Percentiles rank a stretch among this genome's conserved stretches.
Conservation (phyloP, 1,140 invertebrate species). For the Glossosoma conforme region DNA sequence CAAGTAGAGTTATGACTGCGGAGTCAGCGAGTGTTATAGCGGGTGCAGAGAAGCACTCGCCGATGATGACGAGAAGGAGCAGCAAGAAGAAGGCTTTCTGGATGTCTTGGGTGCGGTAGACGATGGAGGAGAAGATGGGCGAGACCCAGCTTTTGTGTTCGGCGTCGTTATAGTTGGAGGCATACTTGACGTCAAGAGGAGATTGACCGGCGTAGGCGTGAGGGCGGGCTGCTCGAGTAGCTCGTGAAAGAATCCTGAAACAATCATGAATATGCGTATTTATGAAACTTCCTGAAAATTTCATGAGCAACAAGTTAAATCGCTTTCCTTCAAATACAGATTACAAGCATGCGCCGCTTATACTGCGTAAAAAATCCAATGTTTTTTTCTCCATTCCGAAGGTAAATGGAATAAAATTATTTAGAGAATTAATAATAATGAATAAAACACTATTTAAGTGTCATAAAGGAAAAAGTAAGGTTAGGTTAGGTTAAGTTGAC, state of each 20-base stretch:
- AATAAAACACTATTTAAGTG: too few species aligned
- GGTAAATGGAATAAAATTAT: too few species aligned
- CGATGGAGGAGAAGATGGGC: constrained; percentile 89
- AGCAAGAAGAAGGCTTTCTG: constrained; percentile 95
- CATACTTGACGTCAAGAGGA: constrained; percentile 72
- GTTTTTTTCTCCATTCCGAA: too few species aligned
- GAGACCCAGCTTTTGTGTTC: constrained; percentile 76
- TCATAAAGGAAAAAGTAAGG: too few species aligned
- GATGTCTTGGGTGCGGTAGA: constrained; percentile 83
- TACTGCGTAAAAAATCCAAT: too few species aligned
- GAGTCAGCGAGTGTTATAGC: constrained; percentile 96
- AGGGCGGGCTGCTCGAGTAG: constrained; percentile 13
- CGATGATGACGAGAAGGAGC: constrained; percentile 86
- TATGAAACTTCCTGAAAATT: too few species aligned
- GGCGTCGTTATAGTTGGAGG: constrained; percentile 75
- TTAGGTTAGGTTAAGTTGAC: neutral
- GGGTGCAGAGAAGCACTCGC: constrained; percentile 96
- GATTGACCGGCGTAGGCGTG: constrained; percentile 26
- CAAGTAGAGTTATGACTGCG: constrained; percentile 85
- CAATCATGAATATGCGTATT: too few species aligned
- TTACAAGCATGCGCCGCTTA: too few species aligned
- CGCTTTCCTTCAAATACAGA: too few species aligned
- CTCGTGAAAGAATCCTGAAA: constrained; percentile 14
- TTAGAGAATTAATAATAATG: too few species aligned
- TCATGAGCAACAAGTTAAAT: too few species aligned